Base-by-base conservation (phyloP, 2,113 vertebrate species). In the Alosa alosa region DNA sequence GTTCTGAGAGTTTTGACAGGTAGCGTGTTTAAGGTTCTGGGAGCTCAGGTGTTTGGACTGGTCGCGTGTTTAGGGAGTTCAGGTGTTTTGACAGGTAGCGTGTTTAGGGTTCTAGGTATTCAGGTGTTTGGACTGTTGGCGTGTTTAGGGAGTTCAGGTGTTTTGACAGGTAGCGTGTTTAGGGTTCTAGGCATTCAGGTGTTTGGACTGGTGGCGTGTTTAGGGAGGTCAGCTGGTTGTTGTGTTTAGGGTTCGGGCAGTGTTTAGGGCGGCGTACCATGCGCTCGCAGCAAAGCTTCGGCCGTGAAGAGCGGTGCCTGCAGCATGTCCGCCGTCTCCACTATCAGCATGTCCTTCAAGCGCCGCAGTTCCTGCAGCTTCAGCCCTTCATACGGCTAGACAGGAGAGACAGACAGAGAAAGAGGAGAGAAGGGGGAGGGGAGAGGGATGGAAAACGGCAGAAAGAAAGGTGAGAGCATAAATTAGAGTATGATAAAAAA, bases 281-380 rank as follows among this genome's bases (percentile, higher is more conserved):
- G 97, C 87, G 98, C 98, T 85, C 98, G 96, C 82, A 99, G 97
- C 50, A 99, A 95, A 87, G 97, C 98, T 92, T 99, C 98, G 87
- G 98, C 98, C 87, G 98, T 99, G 87, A 99, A 99, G 7, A 99
- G 96, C 0, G 98, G 98, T 41, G 97, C 97, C 91, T 99, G 98
- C 86, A 99, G 96, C 98, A 99, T 99, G 94, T 99, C 98, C 68
- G 98, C 98, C n/a, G 98, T 97, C 94, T 99, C 97, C 93, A 99
- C 98, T 0, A 99, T 99, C 93, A 99, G 93, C 98, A 99, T 99
- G 92, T 99, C 98, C 94, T 99, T 99, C 82, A 99, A 93, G 89
- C 94, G 95, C 25, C 97, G 95, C 81, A 99, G 94, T 87, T 99
- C 98, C 92, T 99, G 98, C 88, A 96, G 97, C 83, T 96, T 94